Conservation (phyloP, 2,113 vertebrate genomes). For the Corythaeola cristata region DNA sequence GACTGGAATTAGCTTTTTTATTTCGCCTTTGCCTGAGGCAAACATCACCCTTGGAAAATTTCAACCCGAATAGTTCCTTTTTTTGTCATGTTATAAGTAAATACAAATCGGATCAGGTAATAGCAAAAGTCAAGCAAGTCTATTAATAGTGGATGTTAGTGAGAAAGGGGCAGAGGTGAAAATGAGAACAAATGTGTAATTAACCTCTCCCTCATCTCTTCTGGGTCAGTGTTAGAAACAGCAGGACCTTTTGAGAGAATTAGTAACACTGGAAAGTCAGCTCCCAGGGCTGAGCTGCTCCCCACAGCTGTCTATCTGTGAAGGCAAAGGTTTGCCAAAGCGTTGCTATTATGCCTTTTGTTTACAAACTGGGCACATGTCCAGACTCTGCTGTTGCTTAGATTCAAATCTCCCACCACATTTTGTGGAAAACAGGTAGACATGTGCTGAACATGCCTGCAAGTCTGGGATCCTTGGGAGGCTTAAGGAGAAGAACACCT, state of each 20-base stretch:
- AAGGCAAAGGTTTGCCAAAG: slow-evolving; percentile 12
- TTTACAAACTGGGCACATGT: neutral
- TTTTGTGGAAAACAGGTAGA: neutral
- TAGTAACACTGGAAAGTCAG: neutral
- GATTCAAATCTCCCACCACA: neutral
- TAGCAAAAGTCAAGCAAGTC: neutral
- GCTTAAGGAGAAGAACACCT: neutral
- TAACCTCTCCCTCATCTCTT: neutral
- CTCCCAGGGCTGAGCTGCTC: neutral
- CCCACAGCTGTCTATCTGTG: neutral
- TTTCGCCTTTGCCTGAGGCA: neutral
- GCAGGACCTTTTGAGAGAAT: neutral
- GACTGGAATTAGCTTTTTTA: neutral
- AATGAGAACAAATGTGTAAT: neutral
- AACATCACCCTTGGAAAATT: neutral
- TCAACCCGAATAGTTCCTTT: neutral
- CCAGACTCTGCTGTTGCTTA: neutral
- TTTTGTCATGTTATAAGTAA: neutral
- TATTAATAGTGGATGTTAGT: neutral
- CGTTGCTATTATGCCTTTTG: neutral
- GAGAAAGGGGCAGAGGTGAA: neutral
- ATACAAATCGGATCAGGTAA: neutral
- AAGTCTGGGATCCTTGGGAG: neutral
- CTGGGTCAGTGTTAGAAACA: neutral
- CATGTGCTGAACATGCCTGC: neutral